Conservation (phyloP, 2,113 vertebrate species). For the Perca flavescens region DNA sequence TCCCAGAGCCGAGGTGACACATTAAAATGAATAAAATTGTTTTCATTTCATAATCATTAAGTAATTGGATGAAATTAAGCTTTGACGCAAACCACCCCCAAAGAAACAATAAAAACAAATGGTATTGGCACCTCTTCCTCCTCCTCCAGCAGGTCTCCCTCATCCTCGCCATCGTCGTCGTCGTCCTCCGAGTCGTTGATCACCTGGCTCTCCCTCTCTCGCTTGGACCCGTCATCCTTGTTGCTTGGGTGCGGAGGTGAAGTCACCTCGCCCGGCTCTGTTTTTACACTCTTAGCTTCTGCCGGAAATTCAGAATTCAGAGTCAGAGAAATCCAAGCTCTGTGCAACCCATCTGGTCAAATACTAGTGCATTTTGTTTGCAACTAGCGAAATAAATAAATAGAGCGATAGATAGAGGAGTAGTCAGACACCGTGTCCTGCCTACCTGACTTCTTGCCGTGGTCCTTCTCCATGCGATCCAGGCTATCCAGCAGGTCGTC, state of each 20-base stretch:
- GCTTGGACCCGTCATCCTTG: constrained; percentile 84
- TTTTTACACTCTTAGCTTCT: constrained; percentile 85
- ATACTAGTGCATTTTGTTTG: not conserved
- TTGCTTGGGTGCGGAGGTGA: constrained; percentile 78
- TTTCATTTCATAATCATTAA: too few species aligned
- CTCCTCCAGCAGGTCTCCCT: constrained; percentile 86
- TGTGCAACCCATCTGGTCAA: not conserved
- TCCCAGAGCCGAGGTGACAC: too few species aligned
- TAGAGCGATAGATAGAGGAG: too few species aligned
- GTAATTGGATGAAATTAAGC: not conserved
- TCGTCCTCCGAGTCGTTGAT: constrained; percentile 88
- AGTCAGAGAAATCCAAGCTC: not conserved
- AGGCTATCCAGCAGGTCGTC: constrained; percentile 80
- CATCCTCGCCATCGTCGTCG: constrained; percentile 54
- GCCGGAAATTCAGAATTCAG: constrained; percentile 18
- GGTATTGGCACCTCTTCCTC: constrained; percentile 78
- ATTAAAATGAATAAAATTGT: too few species aligned
- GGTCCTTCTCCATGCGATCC: constrained; percentile 92
- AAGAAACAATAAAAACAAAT: too few species aligned
- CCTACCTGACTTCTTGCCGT: constrained; percentile 85
- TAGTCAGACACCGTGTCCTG: not conserved
- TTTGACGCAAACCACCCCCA: not conserved
- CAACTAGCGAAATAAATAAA: not conserved
- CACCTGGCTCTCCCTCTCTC: constrained; percentile 82
- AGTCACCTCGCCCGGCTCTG: constrained; percentile 78